phyloP scores from a whole-genome alignment of 2,113 vertebrate species.

The Nerophis ophidion region DNA sequence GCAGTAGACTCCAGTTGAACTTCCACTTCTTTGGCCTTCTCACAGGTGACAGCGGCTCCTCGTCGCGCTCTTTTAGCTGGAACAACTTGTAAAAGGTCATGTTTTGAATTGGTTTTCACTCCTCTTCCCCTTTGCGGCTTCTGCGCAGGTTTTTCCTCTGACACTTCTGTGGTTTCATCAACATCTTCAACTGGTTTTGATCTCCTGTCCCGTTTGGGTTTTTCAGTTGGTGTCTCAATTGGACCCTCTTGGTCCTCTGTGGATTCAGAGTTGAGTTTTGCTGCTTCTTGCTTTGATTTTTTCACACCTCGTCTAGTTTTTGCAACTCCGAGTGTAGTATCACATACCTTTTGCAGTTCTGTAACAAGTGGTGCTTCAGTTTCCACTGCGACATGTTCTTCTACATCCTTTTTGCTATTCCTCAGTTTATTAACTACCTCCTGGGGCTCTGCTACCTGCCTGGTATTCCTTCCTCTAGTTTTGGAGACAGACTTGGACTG shows the following conservation, averaged over 20 bases:
- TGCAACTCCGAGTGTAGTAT: neutral
- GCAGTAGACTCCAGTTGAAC: constrained; percentile 1
- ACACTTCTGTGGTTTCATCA: neutral
- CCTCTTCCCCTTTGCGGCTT: constrained; percentile 21
- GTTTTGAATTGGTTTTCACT: constrained; percentile 16
- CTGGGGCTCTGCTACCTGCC: constrained; percentile 18
- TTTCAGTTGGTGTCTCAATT: constrained; percentile 8
- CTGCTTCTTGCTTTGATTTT: constrained; percentile 19
- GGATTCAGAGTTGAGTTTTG: constrained; percentile 5
- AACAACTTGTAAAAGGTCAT: constrained; percentile 1
- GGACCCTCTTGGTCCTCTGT: constrained; percentile 18
- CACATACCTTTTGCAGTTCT: neutral
- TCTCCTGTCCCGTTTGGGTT: constrained; percentile 36
- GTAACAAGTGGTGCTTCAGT: constrained; percentile 2
- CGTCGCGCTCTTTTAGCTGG: constrained; percentile 45
- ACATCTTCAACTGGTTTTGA: constrained; percentile 18
- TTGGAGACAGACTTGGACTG: constrained; percentile 22
- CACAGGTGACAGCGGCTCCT: neutral
- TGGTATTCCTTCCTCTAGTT: constrained; percentile 36
- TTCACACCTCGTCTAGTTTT: constrained; percentile 33
- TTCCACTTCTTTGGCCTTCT: constrained; percentile 15
- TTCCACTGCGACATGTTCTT: constrained; percentile 8
- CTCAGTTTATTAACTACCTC: constrained; percentile 23
- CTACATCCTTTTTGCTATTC: constrained; percentile 34
- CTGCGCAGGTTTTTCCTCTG: constrained; percentile 10